Conservation (phyloP, 2,888 invertebrate genomes). For the Acronicta alni region DNA sequence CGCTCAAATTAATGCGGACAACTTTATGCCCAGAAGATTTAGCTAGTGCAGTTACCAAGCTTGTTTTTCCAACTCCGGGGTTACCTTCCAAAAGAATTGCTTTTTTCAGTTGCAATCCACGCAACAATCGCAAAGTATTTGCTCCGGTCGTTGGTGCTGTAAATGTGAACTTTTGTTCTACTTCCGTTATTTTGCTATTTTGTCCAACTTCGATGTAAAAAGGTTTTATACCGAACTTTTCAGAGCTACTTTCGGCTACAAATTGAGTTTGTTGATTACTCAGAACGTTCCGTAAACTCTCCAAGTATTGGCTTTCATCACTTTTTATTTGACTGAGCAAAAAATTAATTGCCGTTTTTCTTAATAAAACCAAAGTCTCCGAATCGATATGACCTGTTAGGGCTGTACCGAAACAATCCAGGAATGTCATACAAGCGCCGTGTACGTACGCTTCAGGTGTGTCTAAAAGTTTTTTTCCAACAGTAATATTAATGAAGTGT, state of each 20-base stretch:
- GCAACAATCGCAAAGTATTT: slow-evolving; percentile 95
- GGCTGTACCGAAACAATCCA: slow-evolving; percentile 97
- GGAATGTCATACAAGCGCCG: slow-evolving; percentile 96
- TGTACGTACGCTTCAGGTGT: slow-evolving; percentile 93
- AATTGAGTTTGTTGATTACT: slow-evolving; percentile 74
- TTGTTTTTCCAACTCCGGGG: slow-evolving; percentile 99
- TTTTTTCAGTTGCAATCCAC: slow-evolving; percentile 96
- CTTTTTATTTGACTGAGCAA: slow-evolving; percentile 87
- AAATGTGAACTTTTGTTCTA: slow-evolving; percentile 90
- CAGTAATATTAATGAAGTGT: slow-evolving; percentile 93
- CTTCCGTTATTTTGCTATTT: slow-evolving; percentile 56
- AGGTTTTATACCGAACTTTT: slow-evolving; percentile 93
- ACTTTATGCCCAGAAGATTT: slow-evolving; percentile 94
- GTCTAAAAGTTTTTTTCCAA: slow-evolving; percentile 78
- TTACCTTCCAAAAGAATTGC: slow-evolving; percentile 98
- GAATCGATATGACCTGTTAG: slow-evolving; percentile 92
- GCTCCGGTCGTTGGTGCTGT: slow-evolving; percentile 93
- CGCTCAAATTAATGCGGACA: slow-evolving; percentile 98
- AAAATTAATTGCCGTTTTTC: slow-evolving; percentile 87
- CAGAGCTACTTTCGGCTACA: slow-evolving; percentile 71
- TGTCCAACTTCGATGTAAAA: slow-evolving; percentile 92
- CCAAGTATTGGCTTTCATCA: slow-evolving; percentile 76
- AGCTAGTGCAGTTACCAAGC: slow-evolving; percentile 96
- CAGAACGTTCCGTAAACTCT: slow-evolving; percentile 68
- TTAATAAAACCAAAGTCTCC: slow-evolving; percentile 79